Conservation (phyloP, 2,797 vertebrate species). For the Coilia nasus region DNA sequence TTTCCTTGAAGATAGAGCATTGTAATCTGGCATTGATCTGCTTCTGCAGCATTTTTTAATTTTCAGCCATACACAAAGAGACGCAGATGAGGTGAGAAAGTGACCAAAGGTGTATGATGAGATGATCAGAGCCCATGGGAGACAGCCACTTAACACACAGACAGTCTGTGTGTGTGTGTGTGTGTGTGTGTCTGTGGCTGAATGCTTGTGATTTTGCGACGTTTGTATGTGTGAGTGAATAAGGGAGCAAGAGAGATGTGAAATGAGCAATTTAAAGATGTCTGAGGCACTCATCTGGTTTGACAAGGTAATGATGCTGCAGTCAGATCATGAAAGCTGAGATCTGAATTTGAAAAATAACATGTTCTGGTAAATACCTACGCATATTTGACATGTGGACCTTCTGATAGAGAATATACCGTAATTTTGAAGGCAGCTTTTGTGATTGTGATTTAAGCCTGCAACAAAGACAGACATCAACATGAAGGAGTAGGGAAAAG, state of each 20-base stretch:
- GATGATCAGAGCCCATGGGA: not conserved
- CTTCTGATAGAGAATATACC: too few relatives aligned
- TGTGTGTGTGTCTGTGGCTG: not conserved
- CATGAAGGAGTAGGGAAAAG: too few relatives aligned
- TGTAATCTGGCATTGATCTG: too few relatives aligned
- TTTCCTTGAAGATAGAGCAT: too few relatives aligned
- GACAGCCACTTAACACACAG: not conserved
- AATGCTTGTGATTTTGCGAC: not conserved
- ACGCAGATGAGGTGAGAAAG: not conserved
- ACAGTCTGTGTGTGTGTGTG: not conserved
- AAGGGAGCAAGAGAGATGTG: not conserved
- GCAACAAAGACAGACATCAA: too few relatives aligned
- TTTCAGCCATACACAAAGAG: too few relatives aligned
- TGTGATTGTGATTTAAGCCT: too few relatives aligned
- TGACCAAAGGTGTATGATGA: not conserved
- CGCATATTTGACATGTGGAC: too few relatives aligned
- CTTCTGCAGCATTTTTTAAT: too few relatives aligned
- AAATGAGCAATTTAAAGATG: not conserved
- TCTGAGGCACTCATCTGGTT: not conserved
- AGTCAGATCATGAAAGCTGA: not conserved
- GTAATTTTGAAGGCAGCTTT: too few relatives aligned
- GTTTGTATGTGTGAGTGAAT: not conserved
- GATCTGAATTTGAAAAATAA: not conserved
- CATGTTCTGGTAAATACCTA: too few relatives aligned
- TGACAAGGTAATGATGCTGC: not conserved